Conservation (phyloP, 2,113 vertebrate species). For the Eudyptes chrysolophus region DNA sequence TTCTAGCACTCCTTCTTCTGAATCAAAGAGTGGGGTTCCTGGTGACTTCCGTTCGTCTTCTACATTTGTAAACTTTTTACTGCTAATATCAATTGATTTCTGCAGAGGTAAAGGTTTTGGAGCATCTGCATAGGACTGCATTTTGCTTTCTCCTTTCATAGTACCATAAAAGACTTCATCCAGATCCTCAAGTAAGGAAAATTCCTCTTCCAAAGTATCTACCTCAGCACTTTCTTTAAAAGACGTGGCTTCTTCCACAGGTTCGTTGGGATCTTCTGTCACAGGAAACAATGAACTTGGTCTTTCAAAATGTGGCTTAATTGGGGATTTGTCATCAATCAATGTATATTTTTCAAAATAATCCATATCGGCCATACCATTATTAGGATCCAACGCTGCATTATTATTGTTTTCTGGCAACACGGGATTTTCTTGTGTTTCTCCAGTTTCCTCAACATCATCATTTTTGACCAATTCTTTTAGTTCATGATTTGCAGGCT, state of each 20-base stretch:
- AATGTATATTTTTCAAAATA: constrained; percentile 94
- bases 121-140: constrained; percentile 14
- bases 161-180: constrained; percentile 89
- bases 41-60: constrained; percentile 62
- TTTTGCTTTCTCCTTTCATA: constrained; percentile 34
- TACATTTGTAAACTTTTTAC: constrained; percentile 3
- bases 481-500: not conserved
- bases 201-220: constrained; percentile 78
- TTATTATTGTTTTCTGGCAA: not conserved
- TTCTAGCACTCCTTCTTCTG: constrained; percentile 79
- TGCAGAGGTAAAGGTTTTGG: constrained; percentile 16
- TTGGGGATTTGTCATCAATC: constrained; percentile 81
- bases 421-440: not conserved
- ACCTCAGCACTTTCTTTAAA: constrained; percentile 61
- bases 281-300: constrained; percentile 32
- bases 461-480: not conserved
- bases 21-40: constrained; percentile 83
- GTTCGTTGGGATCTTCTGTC: constrained; percentile 30
- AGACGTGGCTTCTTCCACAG: constrained; percentile 20
- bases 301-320: constrained; percentile 61
- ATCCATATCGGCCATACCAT: constrained; percentile 76
- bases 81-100: constrained; percentile 21
- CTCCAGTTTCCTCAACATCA: not conserved
- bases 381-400: not conserved
- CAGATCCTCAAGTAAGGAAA: constrained; percentile 80